Evolutionary conservation across 2,888 invertebrate genomes (phyloP).

Genomic region (Mactromeris polynyma): DNA sequence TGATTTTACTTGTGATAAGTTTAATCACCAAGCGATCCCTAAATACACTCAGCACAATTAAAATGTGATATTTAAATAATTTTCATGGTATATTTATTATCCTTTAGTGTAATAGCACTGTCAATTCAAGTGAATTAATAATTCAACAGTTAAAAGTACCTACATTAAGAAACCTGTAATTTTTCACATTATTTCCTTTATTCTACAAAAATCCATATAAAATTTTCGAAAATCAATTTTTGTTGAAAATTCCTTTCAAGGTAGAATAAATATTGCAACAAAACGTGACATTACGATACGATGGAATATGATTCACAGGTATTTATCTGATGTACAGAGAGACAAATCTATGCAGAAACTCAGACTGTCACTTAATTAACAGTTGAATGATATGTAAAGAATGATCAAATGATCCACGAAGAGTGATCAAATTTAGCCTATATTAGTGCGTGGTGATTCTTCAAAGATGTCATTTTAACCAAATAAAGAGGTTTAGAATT

Average conservation of each 20-base stretch:
- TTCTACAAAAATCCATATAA: not conserved
- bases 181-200: not conserved
- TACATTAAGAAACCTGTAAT: not conserved
- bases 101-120: not conserved
- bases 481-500: too few species aligned
- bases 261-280: not conserved
- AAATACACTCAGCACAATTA: not conserved
- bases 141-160: not conserved
- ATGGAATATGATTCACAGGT: not conserved
- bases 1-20: slow-evolving; percentile 3
- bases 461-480: too few species aligned
- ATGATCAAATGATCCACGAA: not conserved
- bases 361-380: not conserved
- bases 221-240: slow-evolving; percentile 11
- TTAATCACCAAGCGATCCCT: not conserved
- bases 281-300: not conserved
- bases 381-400: not conserved
- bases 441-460: too few species aligned
- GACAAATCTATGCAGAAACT: not conserved
- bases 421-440: not conserved
- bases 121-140: not conserved
- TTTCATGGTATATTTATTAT: not conserved
- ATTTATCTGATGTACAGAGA: not conserved
- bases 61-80: not conserved
- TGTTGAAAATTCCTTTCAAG: not conserved